A percentile compares a stretch with the other conserved stretches of the same genome.
phyloP scores from a whole-genome alignment of 2,797 vertebrate genomes.

The Urophycis tenuis region DNA sequence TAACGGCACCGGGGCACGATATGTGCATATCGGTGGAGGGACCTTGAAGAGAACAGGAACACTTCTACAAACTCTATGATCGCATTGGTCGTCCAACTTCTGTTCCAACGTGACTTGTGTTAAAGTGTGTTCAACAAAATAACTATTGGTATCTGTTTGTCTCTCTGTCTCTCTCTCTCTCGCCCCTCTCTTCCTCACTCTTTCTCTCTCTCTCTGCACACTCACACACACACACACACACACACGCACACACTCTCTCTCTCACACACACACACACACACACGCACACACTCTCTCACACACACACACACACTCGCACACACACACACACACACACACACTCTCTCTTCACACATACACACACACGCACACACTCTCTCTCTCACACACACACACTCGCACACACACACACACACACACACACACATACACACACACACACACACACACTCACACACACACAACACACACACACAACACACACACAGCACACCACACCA shows the following conservation, averaged over 20 bases:
- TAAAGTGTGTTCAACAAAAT: neutral
- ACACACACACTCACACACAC: neutral
- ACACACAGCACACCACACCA: neutral
- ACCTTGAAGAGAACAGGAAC: slow-evolving; percentile 12
- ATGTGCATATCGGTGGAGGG: slow-evolving; percentile 22
- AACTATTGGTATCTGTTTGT: neutral
- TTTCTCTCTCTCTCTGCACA: too few species aligned
- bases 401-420: neutral
- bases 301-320: neutral
- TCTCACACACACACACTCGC: too few species aligned
- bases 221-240: neutral
- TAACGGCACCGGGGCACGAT: slow-evolving; percentile 21
- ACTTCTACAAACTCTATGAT: slow-evolving; percentile 24
- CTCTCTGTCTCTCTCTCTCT: neutral
- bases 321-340: slow-evolving; percentile 9
- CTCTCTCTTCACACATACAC: too few species aligned
- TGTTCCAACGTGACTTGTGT: neutral
- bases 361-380: too few species aligned
- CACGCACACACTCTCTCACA: neutral
- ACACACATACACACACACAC: neutral
- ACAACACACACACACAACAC: slow-evolving; percentile 15
- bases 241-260: too few species aligned
- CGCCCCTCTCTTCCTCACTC: too few species aligned
- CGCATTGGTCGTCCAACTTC: slow-evolving; percentile 8
- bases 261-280: neutral